These are phyloP conservation scores for Onychomys torridus DNA, from an alignment of 2,797 vertebrate species.

Conservation along the genomic window DNA sequence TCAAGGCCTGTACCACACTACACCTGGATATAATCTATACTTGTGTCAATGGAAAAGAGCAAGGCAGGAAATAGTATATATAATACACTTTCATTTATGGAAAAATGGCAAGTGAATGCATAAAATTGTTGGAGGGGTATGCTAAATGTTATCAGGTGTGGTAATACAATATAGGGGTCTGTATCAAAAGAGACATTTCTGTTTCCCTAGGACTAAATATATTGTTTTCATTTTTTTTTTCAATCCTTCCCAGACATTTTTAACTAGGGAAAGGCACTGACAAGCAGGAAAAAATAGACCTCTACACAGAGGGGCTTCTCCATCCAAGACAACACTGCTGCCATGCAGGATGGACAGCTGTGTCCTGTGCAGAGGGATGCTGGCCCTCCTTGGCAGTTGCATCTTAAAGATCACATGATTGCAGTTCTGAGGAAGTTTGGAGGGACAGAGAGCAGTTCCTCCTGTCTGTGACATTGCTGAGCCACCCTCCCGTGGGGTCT, in stretches of 20 bases:
- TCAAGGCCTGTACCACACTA: neutral
- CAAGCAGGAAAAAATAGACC: neutral
- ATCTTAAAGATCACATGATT: neutral
- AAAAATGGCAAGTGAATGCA: neutral
- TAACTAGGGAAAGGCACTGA: constrained; percentile 8
- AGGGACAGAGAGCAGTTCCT: neutral
- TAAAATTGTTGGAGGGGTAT: neutral
- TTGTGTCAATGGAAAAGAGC: neutral
- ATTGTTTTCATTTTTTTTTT: neutral
- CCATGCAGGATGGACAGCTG: neutral
- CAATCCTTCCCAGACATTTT: neutral
- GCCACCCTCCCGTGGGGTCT: neutral
- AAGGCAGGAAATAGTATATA: neutral
- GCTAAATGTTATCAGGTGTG: neutral
- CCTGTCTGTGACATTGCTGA: neutral
- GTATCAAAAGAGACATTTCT: neutral
- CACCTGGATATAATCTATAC: neutral
- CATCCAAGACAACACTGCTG: neutral
- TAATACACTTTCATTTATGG: neutral
- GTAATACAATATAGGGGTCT: neutral
- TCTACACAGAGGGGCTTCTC: neutral
- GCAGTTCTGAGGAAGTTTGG: neutral
- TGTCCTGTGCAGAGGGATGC: neutral
- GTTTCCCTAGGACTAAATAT: neutral
- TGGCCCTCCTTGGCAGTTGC: neutral